Evolutionary conservation across 2,888 invertebrate species (phyloP), one percentile per base, ranked within the genome.

Genomic region (Acanthococcus lagerstroemiae): DNA sequence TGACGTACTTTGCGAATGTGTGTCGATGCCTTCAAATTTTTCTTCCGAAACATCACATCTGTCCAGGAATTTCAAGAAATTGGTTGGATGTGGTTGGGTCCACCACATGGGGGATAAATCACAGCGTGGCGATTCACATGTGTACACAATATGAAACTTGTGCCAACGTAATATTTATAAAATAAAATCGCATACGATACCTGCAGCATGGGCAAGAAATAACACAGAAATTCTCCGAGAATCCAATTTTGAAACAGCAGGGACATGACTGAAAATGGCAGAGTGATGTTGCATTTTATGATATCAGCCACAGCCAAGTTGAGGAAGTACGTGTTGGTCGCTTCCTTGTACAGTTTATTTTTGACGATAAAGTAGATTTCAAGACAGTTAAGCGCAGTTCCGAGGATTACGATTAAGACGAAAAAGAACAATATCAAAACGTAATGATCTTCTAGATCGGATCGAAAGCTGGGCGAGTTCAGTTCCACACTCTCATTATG

Each of bases 141-240:
- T n/a, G n/a, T n/a, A n/a, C n/a, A n/a, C n/a, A n/a, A n/a, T n/a
- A n/a, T n/a, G n/a, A n/a, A n/a, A n/a, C n/a, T n/a, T n/a, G n/a
- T n/a, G n/a, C n/a, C n/a, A n/a, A n/a, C n/a, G n/a, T n/a, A 37
- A 37, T 30, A 30, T 37, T n/a, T 37, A n/a, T 37, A 37, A 37
- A 37, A 37, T 37, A 37, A 37, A 25, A 3, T 25, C 24, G 1
- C 24, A 22, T 24, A 24, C 17, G 79, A 76, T 73, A 84, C 84
- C 81, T 87, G 87, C 71, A 87, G 73, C 83, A 87, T 85, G 1
- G 87, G 87, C 70, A 86, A 73, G 73, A 85, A 84, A 73, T 82
- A 85, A 76, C 87, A 87, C 68, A 87, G 74, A 70, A 86, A 82
- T 71, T 84, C 82, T 6, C 87, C 87, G 71, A 86, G 83, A 68